phyloP scores from a whole-genome alignment of 2,113 vertebrate species.

The Pardalotus punctatus region DNA sequence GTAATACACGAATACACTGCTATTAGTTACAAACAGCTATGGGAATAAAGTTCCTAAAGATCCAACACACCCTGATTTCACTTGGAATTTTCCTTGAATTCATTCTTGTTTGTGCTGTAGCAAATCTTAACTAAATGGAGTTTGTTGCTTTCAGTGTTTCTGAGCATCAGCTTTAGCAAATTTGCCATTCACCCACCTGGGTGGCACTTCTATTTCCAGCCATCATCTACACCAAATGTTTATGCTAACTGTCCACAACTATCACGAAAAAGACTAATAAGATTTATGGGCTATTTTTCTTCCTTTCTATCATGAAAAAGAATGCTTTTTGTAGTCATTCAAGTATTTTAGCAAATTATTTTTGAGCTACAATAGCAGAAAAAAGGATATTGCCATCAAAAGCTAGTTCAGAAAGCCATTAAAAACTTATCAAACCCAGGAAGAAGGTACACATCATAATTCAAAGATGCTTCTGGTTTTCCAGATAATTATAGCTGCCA shows the following conservation, averaged over 20 bases:
- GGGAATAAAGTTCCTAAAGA: neutral
- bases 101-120: neutral
- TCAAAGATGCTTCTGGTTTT: neutral
- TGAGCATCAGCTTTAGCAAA: neutral
- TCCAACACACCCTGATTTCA: neutral
- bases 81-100: neutral
- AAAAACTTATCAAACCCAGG: neutral
- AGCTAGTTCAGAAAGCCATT: neutral
- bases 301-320: neutral
- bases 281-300: neutral
- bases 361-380: neutral
- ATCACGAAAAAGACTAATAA: neutral
- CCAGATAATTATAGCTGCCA: neutral
- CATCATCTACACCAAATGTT: neutral
- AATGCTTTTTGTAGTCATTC: rapidly evolving
- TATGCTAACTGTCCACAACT: neutral
- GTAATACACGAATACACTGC: neutral
- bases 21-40: neutral
- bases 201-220: neutral
- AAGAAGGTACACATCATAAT: neutral
- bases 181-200: neutral
- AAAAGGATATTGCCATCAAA: neutral
- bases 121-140: neutral
- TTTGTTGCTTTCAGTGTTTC: neutral
- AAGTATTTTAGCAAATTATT: neutral